Conservation (phyloP, 2,797 vertebrate species). For the Typhlichthys subterraneus region DNA sequence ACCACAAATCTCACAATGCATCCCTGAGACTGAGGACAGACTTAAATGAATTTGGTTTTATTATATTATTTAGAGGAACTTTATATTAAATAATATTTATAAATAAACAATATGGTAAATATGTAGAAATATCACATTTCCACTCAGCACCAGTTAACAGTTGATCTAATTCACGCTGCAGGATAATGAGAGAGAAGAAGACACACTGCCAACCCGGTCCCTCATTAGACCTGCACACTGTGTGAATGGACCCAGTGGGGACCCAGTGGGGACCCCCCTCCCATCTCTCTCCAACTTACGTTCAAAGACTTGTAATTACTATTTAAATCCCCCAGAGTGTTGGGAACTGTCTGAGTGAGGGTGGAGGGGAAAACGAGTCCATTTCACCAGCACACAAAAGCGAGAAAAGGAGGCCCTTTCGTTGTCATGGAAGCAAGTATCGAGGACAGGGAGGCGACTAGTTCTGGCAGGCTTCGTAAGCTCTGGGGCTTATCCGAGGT, state of each 20-base stretch:
- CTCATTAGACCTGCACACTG: conserved; percentile 14
- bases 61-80: too few species aligned
- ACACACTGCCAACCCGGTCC: not conserved
- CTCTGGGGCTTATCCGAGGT: conserved; percentile 24
- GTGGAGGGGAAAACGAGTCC: conserved; percentile 1
- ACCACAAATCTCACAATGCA: too few species aligned
- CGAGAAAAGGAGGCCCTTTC: conserved; percentile 32
- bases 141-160: not conserved
- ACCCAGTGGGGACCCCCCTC: not conserved
- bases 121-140: too few species aligned
- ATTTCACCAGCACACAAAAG: conserved; percentile 38
- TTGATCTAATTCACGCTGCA: not conserved
- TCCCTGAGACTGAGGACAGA: too few species aligned
- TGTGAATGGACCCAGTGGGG: conserved; percentile 18
- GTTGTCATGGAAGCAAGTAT: conserved; percentile 33
- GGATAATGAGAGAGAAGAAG: conserved; percentile 45
- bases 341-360: conserved; percentile 5
- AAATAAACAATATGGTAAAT: too few species aligned
- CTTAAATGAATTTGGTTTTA: too few species aligned
- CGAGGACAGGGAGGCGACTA: conserved; percentile 5
- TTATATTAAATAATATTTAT: too few species aligned
- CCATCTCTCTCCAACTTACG: conserved; percentile 25
- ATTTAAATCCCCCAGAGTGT: conserved; percentile 41
- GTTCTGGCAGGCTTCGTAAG: conserved; percentile 24
- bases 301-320: conserved; percentile 50